Percentiles rank a stretch among this genome's conserved stretches.
These are phyloP conservation scores for Adrianichthys oophorus DNA, from an alignment of 2,797 vertebrate species.

Conservation along the genomic window DNA sequence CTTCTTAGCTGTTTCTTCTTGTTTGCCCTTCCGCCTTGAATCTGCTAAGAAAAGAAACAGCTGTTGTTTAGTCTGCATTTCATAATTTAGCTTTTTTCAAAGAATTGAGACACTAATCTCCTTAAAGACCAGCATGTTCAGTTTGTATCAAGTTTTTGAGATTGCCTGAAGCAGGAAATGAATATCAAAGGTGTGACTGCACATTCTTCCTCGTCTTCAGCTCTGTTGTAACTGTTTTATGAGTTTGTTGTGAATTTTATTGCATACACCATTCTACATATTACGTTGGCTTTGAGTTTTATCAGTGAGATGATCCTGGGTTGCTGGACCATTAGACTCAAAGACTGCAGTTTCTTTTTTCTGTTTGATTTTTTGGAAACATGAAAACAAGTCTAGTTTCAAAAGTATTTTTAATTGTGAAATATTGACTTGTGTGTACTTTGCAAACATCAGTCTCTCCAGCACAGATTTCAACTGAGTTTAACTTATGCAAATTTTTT, in stretches of 20 bases:
- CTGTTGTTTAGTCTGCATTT: too few species aligned
- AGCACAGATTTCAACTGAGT: too few species aligned
- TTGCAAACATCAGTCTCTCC: too few species aligned
- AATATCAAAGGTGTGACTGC: slow-evolving; percentile 14
- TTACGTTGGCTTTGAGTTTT: slow-evolving; percentile 7
- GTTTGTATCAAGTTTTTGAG: neutral
- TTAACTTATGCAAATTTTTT: too few species aligned
- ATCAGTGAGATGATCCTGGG: neutral
- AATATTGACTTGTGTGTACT: too few species aligned
- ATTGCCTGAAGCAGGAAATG: neutral
- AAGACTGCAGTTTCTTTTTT: too few species aligned
- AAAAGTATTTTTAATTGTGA: too few species aligned
- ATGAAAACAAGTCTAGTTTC: too few species aligned
- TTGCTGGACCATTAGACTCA: neutral
- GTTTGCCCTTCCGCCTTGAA: too few species aligned
- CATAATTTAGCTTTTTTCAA: neutral
- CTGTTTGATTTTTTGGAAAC: too few species aligned
- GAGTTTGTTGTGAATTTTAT: slow-evolving; percentile 28
- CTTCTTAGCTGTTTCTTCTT: too few species aligned
- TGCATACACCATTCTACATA: slow-evolving; percentile 19
- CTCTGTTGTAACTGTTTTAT: neutral
- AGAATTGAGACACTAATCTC: neutral
- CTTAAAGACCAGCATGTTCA: neutral
- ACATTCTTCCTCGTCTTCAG: slow-evolving; percentile 11
- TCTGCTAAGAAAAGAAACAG: too few species aligned